Percentiles rank a stretch among this genome's conserved stretches.
Evolutionary conservation across 2,888 invertebrate species (phyloP).

Genomic region (Melanchra persicariae): DNA sequence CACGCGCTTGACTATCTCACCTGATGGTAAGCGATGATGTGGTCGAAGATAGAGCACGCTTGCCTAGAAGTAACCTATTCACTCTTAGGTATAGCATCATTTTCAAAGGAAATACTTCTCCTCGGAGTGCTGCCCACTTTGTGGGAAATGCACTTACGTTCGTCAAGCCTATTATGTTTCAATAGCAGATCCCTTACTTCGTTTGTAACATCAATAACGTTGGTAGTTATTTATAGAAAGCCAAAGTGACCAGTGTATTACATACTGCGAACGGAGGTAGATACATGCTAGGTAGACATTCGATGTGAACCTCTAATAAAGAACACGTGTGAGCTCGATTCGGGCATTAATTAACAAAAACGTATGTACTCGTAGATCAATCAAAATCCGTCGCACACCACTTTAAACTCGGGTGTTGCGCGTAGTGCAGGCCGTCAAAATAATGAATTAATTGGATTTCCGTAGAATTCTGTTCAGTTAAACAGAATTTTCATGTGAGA

Average conservation of each 20-base stretch:
- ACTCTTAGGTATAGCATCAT: not conserved
- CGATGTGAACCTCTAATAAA: not conserved
- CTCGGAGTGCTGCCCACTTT: not conserved
- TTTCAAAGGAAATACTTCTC: not conserved
- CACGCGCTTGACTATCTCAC: no score
- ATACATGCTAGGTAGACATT: no score
- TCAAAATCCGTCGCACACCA: not conserved
- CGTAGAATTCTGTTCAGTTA: no score
- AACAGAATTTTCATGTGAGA: not conserved
- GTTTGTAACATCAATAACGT: not conserved
- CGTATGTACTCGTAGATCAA: conserved; percentile 13
- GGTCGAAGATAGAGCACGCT: no score
- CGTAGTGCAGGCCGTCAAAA: not conserved
- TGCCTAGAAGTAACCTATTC: no score
- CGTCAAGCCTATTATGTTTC: not conserved
- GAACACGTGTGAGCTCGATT: conserved; percentile 4
- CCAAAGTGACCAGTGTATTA: not conserved
- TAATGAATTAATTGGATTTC: not conserved
- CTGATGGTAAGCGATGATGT: no score
- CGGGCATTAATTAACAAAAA: not conserved
- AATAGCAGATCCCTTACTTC: not conserved
- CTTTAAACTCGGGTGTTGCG: not conserved
- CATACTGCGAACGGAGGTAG: no score
- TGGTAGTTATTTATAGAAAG: not conserved
- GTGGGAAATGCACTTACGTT: not conserved